Conservation (phyloP, 2,113 vertebrate species). For the Cryptoleucopteryx plumbea region DNA sequence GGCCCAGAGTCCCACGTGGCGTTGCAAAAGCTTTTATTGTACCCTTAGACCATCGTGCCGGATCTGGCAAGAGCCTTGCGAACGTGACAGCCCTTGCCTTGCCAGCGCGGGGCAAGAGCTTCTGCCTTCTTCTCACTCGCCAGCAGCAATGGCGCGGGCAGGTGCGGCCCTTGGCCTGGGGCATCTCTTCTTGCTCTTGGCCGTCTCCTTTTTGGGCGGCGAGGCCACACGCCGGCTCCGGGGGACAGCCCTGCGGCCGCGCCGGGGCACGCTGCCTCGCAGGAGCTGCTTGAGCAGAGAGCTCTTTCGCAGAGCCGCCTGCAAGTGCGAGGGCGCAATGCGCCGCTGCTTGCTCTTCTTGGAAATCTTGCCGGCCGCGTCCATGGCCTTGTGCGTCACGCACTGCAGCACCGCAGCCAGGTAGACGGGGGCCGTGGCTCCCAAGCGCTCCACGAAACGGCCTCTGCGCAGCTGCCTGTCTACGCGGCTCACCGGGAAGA, state of each 20-base stretch:
- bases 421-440: constrained; percentile 7
- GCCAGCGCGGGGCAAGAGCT: neutral
- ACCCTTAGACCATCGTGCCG: neutral
- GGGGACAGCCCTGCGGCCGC: constrained; percentile 46
- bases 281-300: constrained; percentile 69
- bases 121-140: neutral
- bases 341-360: constrained; percentile 52
- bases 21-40: neutral
- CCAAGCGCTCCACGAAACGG: constrained; percentile 56
- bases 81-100: rapidly evolving
- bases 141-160: neutral
- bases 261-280: neutral
- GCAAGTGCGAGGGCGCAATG: constrained; percentile 68
- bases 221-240: constrained; percentile 49
- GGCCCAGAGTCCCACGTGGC: neutral
- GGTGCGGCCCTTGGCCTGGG: neutral
- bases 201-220: constrained; percentile 48
- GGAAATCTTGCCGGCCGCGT: constrained; percentile 69
- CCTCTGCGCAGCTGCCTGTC: constrained; percentile 73
- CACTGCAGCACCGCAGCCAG: constrained; percentile 72
- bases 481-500: constrained; percentile 75
- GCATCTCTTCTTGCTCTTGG: neutral
- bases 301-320: constrained; percentile 65
- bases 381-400: constrained; percentile 70
- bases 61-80: neutral